phyloP scores from a whole-genome alignment of 2,888 invertebrate genomes.

The Erebia ligea region DNA sequence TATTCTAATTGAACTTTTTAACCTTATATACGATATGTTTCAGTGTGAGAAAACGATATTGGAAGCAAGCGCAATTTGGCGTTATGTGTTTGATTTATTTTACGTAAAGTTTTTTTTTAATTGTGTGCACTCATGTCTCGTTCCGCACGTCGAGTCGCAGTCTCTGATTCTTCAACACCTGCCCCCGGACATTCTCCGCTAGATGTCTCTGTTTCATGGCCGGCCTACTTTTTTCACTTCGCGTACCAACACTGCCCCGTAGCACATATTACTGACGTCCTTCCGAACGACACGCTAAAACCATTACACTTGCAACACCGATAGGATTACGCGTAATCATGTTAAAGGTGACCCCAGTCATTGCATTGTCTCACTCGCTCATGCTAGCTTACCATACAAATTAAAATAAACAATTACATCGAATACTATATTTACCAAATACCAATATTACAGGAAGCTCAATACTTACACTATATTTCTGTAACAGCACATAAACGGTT shows the following conservation, averaged over 20 bases:
- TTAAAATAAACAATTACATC: slow-evolving; percentile 43
- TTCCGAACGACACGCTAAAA: slow-evolving; percentile 34
- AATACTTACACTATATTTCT: slow-evolving; percentile 37
- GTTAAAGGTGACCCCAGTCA: slow-evolving; percentile 47
- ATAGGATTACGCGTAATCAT: slow-evolving; percentile 41
- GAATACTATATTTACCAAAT: slow-evolving; percentile 45
- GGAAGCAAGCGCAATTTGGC: slow-evolving; percentile 83
- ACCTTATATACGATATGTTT: slow-evolving; percentile 76
- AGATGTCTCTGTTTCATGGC: slow-evolving; percentile 78
- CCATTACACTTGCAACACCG: slow-evolving; percentile 34
- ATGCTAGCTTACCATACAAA: slow-evolving; percentile 40
- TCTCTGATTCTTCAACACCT: slow-evolving; percentile 78
- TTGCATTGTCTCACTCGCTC: slow-evolving; percentile 73
- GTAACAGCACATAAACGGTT: slow-evolving; percentile 40
- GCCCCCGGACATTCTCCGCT: slow-evolving; percentile 72
- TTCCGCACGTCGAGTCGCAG: slow-evolving; percentile 78
- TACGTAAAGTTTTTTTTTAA: slow-evolving; percentile 44
- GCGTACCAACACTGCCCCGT: slow-evolving; percentile 67
- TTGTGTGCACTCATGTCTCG: slow-evolving; percentile 71
- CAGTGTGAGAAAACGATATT: slow-evolving; percentile 69
- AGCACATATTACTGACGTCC: slow-evolving; percentile 63
- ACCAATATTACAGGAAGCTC: slow-evolving; percentile 37
- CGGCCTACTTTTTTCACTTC: slow-evolving; percentile 78
- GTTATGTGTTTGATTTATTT: slow-evolving; percentile 51
- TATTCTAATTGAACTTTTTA: slow-evolving; percentile 64